phyloP scores from a whole-genome alignment of 2,113 vertebrate species.

The Salvelinus alpinus region DNA sequence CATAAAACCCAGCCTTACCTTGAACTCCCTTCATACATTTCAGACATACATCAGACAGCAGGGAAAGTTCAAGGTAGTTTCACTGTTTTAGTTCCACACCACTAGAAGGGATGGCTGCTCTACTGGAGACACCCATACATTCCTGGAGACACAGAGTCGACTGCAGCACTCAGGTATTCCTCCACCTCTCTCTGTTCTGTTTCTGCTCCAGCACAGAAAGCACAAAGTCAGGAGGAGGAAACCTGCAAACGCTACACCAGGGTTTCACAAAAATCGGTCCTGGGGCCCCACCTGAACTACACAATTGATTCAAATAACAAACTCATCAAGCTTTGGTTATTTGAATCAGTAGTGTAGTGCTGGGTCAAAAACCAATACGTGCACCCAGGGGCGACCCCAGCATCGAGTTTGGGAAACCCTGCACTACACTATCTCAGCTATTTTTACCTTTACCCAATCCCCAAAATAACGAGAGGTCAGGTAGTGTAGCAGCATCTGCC shows the following conservation, averaged over 20 bases:
- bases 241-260: constrained; percentile 17
- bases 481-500: constrained; percentile 65
- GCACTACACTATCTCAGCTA: constrained; percentile 22
- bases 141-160: constrained; percentile 15
- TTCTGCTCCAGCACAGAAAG: constrained; percentile 12
- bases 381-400: background rate
- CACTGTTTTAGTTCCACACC: constrained; percentile 15
- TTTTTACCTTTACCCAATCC: constrained; percentile 39
- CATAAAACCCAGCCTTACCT: constrained; percentile 21
- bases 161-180: constrained; percentile 17
- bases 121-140: background rate
- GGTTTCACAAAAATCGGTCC: no score
- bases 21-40: constrained; percentile 18
- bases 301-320: no score
- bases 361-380: no score
- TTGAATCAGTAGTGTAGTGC: no score
- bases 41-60: constrained; percentile 6
- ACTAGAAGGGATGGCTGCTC: no score
- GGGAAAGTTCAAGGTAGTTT: constrained; percentile 9
- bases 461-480: constrained; percentile 49
- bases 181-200: background rate
- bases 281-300: no score
- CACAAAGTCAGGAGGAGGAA: constrained; percentile 38
- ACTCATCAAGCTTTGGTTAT: no score
- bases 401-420: background rate